Evolutionary conservation across 1,140 invertebrate genomes (phyloP).

Genomic region (Littorina saxatilis): DNA sequence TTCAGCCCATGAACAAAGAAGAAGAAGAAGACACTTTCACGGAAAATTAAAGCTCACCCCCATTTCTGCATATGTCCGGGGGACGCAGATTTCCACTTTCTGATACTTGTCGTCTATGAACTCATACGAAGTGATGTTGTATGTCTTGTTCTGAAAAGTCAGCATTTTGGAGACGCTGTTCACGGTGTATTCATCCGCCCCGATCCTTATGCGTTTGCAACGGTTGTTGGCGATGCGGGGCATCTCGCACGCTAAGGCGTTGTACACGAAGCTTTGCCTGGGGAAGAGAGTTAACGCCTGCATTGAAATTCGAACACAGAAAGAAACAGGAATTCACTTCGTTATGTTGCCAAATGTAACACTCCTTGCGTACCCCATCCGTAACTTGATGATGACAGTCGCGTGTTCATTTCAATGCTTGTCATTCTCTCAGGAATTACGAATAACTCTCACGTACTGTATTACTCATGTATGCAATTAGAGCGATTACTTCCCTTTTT

Average conservation of each 20-base stretch:
- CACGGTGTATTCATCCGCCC: slow-evolving; percentile 72
- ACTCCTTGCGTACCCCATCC: no score
- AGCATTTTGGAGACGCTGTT: slow-evolving; percentile 47
- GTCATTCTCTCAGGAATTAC: no score
- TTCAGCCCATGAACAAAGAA: no score
- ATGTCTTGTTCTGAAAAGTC: slow-evolving; percentile 49
- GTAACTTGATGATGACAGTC: no score
- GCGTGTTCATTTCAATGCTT: no score
- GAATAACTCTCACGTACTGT: no score
- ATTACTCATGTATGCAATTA: no score
- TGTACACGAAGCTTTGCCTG: slow-evolving; percentile 30
- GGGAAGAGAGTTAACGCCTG: slow-evolving; percentile 35
- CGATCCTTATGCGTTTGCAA: slow-evolving; percentile 70
- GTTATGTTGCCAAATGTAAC: no score
- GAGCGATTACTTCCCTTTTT: no score
- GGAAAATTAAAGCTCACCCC: no score
- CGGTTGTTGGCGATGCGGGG: slow-evolving; percentile 60
- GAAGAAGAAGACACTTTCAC: no score
- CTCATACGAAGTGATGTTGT: slow-evolving; percentile 59
- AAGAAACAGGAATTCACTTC: not conserved
- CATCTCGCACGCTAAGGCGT: slow-evolving; percentile 62
- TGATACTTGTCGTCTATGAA: slow-evolving; percentile 48
- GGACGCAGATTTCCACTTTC: slow-evolving; percentile 60
- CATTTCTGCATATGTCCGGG: no score
- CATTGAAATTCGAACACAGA: not conserved